Evolutionary conservation across 2,797 vertebrate genomes (phyloP), one percentile per base, ranked within the genome.

Genomic region (Lacerta bilineata): DNA sequence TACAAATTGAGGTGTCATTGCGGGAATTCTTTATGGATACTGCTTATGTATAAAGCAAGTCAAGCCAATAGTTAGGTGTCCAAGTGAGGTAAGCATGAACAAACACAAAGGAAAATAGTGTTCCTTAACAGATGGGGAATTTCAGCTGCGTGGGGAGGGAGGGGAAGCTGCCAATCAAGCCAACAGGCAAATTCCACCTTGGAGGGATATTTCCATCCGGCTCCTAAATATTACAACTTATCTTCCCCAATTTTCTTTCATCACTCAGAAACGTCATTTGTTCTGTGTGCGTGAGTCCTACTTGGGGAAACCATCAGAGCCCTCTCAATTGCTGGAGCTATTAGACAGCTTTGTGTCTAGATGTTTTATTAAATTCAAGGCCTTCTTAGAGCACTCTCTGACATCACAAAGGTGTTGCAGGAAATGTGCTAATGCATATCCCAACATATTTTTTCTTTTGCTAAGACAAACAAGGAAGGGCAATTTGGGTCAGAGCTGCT

Each of bases 1-100:
- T 87, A 91, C 85, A 91, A 94, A 80, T 90, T 86, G 90, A 91
- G 86, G 84, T 91, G 91, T 91, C 43, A 27, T 29, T 85, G 20
- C 91, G 17, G 90, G 91, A 94, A 84, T 64, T 17, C 39, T 74
- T 74, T 43, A 50, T 64, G 93, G 93, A 93, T 78, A 95, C 90
- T 81, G 27, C n/a, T 27, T 68, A 83, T 6, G 43, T 78, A 17
- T 72, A 43, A 61, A 61, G 33, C 20, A 72, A 79, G 11, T 17
- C 7, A 68, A 27, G 71, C 36, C 43, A 71, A 29, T n/a, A 50
- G 3, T 7, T 18, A 55, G 20, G 18, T 25, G 8, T 17, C 39
- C 7, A 46, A 43, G 39, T n/a, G 27, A 83, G n/a, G 11, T 72
- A 33, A 83, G 29, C n/a, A 17, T 5, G 66, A 71, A 29, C 8